Percentiles rank a stretch among this genome's conserved stretches.
These are phyloP conservation scores for Torymus aiolomorphi DNA, from an alignment of 2,888 invertebrate species.

Conservation along the genomic window DNA sequence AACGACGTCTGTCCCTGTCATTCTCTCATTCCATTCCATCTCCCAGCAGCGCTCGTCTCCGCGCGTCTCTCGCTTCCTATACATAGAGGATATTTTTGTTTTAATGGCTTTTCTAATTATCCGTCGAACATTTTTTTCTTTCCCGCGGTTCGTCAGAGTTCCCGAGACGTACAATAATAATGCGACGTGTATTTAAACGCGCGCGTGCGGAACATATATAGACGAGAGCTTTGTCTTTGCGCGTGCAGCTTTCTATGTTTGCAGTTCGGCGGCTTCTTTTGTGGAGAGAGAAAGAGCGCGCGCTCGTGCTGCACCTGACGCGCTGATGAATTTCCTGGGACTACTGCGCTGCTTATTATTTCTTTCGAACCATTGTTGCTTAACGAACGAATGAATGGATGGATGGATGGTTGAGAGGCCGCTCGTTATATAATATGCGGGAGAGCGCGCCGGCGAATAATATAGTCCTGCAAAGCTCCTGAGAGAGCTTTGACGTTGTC, in stretches of 20 bases:
- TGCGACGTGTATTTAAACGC: neutral
- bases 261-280: slow-evolving; percentile 28
- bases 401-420: too few relatives aligned
- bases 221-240: too few relatives aligned
- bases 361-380: slow-evolving; percentile 7
- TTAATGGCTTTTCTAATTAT: slow-evolving; percentile 42
- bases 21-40: neutral
- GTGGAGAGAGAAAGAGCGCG: neutral
- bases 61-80: too few relatives aligned
- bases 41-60: too few relatives aligned
- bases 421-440: neutral
- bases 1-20: neutral
- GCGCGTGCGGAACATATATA: too few relatives aligned
- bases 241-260: neutral
- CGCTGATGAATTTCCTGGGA: slow-evolving; percentile 22
- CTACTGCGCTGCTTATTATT: slow-evolving; percentile 6
- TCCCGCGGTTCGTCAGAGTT: too few relatives aligned
- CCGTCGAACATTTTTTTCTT: neutral
- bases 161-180: neutral
- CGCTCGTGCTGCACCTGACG: neutral
- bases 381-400: neutral
- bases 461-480: neutral
- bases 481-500: too few relatives aligned
- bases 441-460: neutral
- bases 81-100: slow-evolving; percentile 1